Evolutionary conservation across 2,113 vertebrate species (phyloP).

Genomic region (Xenus cinereus): DNA sequence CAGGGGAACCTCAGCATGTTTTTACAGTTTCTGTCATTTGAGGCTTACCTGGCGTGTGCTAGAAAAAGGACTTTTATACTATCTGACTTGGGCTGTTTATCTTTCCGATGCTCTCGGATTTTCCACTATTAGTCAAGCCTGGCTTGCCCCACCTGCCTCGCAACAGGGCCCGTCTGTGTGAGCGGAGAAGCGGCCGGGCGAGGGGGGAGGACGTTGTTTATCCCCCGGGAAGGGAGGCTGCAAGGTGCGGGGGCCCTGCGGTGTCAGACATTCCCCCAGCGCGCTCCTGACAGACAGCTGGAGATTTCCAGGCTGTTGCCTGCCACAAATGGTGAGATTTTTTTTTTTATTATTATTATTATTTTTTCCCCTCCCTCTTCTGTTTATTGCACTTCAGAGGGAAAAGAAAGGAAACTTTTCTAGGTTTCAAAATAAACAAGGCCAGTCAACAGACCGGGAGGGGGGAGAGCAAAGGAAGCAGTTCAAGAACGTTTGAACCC

Average conservation of each 20-base stretch:
- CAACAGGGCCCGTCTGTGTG: constrained; percentile 72
- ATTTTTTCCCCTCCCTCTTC: not conserved
- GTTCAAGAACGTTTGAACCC: constrained; percentile 31
- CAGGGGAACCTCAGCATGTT: constrained; percentile 66
- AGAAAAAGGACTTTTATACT: constrained; percentile 79
- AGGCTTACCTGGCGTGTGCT: constrained; percentile 75
- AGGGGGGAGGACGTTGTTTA: constrained; percentile 17
- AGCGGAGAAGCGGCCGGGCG: not conserved
- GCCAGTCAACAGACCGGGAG: not conserved
- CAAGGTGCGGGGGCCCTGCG: not conserved
- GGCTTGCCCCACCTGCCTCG: constrained; percentile 63
- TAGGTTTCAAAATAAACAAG: constrained; percentile 55
- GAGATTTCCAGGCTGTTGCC: constrained; percentile 40
- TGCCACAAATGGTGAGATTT: not conserved
- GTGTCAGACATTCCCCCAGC: not conserved
- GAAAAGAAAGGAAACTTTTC: constrained; percentile 40
- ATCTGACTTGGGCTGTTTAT: constrained; percentile 75
- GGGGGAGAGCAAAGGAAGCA: not conserved
- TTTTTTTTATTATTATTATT: too few species aligned
- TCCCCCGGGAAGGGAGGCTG: not conserved
- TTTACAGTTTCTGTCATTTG: constrained; percentile 74
- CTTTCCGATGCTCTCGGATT: constrained; percentile 75
- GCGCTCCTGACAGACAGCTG: not conserved
- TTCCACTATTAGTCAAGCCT: constrained; percentile 74
- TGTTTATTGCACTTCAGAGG: constrained; percentile 25